Evolutionary conservation across 2,113 vertebrate species (phyloP).

Genomic region (Coturnix japonica): DNA sequence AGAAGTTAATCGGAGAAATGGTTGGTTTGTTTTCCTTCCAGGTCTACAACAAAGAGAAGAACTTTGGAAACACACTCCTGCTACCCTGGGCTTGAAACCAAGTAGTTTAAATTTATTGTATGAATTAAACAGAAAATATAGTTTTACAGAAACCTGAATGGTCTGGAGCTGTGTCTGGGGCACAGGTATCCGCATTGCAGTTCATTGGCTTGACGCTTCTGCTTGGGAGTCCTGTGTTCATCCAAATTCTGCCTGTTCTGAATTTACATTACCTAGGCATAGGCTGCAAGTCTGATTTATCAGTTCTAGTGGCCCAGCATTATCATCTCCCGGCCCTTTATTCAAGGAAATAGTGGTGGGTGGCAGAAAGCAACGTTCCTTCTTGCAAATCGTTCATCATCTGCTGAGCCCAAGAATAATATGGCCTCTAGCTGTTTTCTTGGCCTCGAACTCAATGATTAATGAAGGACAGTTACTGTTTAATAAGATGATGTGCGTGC

Average conservation of each 20-base stretch:
- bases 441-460: conserved; percentile 33
- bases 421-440: conserved; percentile 14
- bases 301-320: background rate
- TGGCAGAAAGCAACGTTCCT: background rate
- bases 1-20: background rate
- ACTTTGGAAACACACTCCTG: background rate
- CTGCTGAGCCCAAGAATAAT: background rate
- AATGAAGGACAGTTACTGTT: conserved; percentile 32
- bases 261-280: background rate
- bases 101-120: background rate
- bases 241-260: background rate
- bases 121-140: conserved; percentile 3
- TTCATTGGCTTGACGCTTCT: background rate
- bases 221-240: background rate
- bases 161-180: background rate
- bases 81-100: background rate
- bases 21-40: background rate
- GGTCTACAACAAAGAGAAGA: conserved; percentile 7
- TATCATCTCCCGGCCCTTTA: background rate
- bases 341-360: background rate
- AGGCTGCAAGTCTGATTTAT: background rate
- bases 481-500: conserved; percentile 16
- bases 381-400: background rate
- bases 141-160: background rate
- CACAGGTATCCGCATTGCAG: background rate